Evolutionary conservation across 1,140 invertebrate species (phyloP), one percentile per base, ranked within the genome.

Genomic region (Scylla paramamosain): DNA sequence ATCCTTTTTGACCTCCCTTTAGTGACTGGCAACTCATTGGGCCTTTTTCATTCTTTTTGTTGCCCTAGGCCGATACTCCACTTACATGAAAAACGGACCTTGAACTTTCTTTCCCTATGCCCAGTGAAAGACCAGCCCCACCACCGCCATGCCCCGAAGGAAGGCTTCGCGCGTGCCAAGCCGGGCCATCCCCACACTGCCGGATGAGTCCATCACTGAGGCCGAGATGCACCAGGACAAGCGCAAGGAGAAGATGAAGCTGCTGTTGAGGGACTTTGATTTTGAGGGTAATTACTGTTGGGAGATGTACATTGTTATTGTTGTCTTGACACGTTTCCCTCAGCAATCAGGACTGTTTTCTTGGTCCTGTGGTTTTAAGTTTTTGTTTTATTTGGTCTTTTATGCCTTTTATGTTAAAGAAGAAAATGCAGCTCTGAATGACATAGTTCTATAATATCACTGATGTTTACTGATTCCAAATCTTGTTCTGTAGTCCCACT

Each of bases 191-290:
- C 90, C 90, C 1, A 8, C 25, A 4, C 4, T 91, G 0, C 59
- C 52, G 31, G 16, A 91, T 16, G 31, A 91, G 52, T 39, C 52
- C 0, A 4, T 84, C 2, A 39, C 25, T n/a, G 82, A 93, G 82
- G 28, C 46, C 7, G 92, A 93, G 14, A 52, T 93, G 92, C 20
- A 84, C 28, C 16, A 6, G 1, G 92, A 93, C n/a, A 77, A 84
- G 39, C 32, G 82, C 32, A 46, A 84, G n/a, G 77, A 84, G 39
- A 93, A 93, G 28, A 32, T 93, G 16, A 59, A 31, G 77, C 92
- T 93, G 29, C 92, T 93, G 12, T 77, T 93, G 10, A 25, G 31
- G 25, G 92, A 93, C 39, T 93, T 84, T 93, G 92, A 93, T 93
- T 20, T 46, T 46, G 92, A 93, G 83, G 92, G 92, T 93, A 12